These are phyloP conservation scores for Cyprinella venusta DNA, from an alignment of 2,797 vertebrate genomes.

Conservation along the genomic window DNA sequence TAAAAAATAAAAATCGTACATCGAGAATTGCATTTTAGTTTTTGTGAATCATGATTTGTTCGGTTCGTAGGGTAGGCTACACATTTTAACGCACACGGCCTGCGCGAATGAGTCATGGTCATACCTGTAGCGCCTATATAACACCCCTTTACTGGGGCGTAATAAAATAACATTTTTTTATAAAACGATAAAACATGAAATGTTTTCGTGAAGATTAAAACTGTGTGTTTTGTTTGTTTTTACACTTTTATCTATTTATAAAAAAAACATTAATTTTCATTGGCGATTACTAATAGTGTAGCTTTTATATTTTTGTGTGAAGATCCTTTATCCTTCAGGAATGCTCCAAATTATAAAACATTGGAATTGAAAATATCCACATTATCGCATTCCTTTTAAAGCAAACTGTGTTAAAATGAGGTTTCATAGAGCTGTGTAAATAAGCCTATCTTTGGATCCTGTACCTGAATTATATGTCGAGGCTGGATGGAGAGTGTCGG, in stretches of 20 bases:
- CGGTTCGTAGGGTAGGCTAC: too few species aligned
- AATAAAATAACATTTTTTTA: not conserved
- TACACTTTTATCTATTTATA: too few species aligned
- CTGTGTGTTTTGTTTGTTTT: too few species aligned
- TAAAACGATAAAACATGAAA: too few species aligned
- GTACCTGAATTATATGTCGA: slow-evolving; percentile 87
- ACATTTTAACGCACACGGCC: not conserved
- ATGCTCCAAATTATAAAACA: not conserved
- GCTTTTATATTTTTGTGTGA: not conserved
- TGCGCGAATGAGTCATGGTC: too few species aligned
- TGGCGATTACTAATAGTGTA: not conserved
- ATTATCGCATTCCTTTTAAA: not conserved
- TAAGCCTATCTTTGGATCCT: not conserved
- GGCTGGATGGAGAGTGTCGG: slow-evolving; percentile 90
- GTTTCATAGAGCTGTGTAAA: not conserved
- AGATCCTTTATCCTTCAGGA: not conserved
- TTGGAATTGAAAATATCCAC: not conserved
- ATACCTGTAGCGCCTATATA: not conserved
- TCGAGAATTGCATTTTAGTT: too few species aligned
- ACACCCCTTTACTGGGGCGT: too few species aligned
- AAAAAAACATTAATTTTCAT: not conserved
- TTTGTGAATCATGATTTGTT: too few species aligned
- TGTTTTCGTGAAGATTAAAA: too few species aligned
- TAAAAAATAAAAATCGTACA: too few species aligned
- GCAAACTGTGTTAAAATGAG: not conserved